These are phyloP conservation scores for Dendrolimus kikuchii DNA, from an alignment of 1,140 invertebrate genomes.

Conservation along the genomic window DNA sequence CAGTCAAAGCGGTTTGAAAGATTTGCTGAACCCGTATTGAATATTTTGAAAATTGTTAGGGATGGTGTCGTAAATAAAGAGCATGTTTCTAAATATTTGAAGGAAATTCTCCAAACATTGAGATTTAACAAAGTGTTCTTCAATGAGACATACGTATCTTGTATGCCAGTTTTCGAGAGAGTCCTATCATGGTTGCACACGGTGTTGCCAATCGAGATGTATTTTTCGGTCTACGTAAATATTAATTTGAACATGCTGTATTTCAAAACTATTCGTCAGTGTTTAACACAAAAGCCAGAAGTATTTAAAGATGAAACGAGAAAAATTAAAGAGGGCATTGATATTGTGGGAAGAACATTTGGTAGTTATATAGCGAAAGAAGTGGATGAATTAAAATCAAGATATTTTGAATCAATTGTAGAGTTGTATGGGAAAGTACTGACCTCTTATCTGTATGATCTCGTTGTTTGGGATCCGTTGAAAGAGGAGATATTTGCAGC, in stretches of 20 bases:
- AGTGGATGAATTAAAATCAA: not conserved
- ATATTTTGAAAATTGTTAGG: not conserved
- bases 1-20: slow-evolving; percentile 23
- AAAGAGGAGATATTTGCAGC: too few relatives aligned
- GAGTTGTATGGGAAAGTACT: not conserved
- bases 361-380: slow-evolving; percentile 4
- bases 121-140: slow-evolving; percentile 38
- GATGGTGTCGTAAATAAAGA: slow-evolving; percentile 12
- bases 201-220: slow-evolving; percentile 24
- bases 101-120: slow-evolving; percentile 6
- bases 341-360: slow-evolving; percentile 1
- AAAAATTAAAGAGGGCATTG: not conserved
- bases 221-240: slow-evolving; percentile 27
- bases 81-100: not conserved
- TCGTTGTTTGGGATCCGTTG: too few relatives aligned
- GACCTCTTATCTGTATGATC: too few relatives aligned
- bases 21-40: slow-evolving; percentile 25
- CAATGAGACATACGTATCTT: slow-evolving; percentile 19
- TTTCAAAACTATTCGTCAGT: slow-evolving; percentile 29
- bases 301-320: slow-evolving; percentile 13
- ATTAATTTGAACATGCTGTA: slow-evolving; percentile 45
- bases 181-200: slow-evolving; percentile 24
- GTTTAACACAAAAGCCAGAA: slow-evolving; percentile 21
- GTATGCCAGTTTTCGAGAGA: slow-evolving; percentile 28
- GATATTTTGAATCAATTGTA: slow-evolving; percentile 1